phyloP scores from a whole-genome alignment of 1,140 invertebrate genomes.

The Bombus superbus region DNA sequence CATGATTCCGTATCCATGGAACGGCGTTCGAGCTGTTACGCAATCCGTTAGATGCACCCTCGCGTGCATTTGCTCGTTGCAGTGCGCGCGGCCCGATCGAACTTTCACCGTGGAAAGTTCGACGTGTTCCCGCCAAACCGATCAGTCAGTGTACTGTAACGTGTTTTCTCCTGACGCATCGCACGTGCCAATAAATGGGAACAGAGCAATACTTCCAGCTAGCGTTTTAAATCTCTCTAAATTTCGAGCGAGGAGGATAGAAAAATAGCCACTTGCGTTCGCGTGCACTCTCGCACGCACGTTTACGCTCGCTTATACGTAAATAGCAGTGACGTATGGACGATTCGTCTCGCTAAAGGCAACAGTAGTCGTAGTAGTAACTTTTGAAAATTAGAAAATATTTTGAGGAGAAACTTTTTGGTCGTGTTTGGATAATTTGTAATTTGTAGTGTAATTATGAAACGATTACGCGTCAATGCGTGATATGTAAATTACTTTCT shows the following conservation, averaged over 20 bases:
- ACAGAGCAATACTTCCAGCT: conserved; percentile 64
- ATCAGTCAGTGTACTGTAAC: conserved; percentile 61
- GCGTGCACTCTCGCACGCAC: not conserved
- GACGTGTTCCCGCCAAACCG: conserved; percentile 62
- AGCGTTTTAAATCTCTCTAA: conserved; percentile 56
- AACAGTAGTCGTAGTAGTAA: not conserved
- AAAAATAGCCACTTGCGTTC: conserved; percentile 22
- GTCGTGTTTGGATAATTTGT: not conserved
- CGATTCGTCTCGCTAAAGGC: conserved; percentile 4
- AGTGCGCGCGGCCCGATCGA: conserved; percentile 36
- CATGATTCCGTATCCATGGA: conserved; percentile 7
- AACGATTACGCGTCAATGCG: not conserved
- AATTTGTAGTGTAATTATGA: not conserved
- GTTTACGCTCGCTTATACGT: conserved; percentile 31
- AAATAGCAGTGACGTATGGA: conserved; percentile 20
- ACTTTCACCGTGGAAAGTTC: conserved; percentile 62
- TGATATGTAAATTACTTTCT: not conserved
- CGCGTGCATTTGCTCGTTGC: conserved; percentile 39
- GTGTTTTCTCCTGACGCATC: conserved; percentile 67
- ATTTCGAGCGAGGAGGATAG: conserved; percentile 38
- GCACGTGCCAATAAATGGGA: conserved; percentile 67
- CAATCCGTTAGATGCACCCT: conserved; percentile 48
- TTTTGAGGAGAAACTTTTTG: not conserved
- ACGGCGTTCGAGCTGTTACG: conserved; percentile 17
- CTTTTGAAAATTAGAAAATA: not conserved